phyloP scores from a whole-genome alignment of 2,113 vertebrate species.

The Saguinus midas region DNA sequence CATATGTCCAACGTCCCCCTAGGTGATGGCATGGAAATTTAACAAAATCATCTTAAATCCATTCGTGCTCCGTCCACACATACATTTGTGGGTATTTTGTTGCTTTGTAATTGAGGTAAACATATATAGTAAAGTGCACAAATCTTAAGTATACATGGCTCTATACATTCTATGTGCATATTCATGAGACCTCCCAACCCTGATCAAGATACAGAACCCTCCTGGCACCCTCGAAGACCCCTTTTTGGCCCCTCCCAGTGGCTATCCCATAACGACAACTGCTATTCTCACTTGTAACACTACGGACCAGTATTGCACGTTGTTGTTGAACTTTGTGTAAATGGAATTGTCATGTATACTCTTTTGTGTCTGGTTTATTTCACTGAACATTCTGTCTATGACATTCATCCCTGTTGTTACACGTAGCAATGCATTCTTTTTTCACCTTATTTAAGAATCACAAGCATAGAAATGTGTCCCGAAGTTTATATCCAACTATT shows the following conservation, averaged over 20 bases:
- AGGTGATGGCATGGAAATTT: neutral
- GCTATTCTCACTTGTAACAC: neutral
- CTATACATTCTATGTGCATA: neutral
- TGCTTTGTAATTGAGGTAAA: neutral
- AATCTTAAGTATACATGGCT: neutral
- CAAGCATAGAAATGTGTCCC: neutral
- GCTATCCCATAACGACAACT: neutral
- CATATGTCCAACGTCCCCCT: neutral
- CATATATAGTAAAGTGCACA: neutral
- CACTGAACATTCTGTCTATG: neutral
- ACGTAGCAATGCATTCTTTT: neutral
- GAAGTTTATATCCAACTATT: neutral
- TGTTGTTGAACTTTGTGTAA: neutral
- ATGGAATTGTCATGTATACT: neutral
- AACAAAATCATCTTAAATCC: neutral
- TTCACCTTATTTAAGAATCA: neutral
- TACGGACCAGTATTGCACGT: neutral
- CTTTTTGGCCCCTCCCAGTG: neutral
- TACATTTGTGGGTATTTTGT: neutral
- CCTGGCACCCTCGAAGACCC: neutral
- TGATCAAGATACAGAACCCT: neutral
- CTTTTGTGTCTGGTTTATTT: neutral
- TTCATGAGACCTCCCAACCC: neutral
- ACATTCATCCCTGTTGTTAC: neutral
- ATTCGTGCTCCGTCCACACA: neutral